phyloP scores from a whole-genome alignment of 2,888 invertebrate species.

The Drosophila formosana region DNA sequence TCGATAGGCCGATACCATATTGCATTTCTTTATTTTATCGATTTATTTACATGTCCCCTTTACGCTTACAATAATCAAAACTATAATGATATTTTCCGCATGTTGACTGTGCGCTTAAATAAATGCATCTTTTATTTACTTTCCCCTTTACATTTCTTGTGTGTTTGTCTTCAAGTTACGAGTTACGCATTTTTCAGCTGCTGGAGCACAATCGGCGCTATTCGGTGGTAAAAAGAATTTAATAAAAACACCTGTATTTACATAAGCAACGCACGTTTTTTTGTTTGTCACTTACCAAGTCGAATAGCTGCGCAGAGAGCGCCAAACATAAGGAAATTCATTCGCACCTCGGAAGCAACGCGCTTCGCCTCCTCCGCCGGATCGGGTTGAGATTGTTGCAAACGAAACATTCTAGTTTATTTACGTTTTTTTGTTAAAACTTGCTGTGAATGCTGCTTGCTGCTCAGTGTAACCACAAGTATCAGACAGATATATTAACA shows the following conservation, averaged over 20 bases:
- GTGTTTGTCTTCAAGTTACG: conserved; percentile 30
- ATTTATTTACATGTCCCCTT: conserved; percentile 33
- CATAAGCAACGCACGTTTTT: conserved; percentile 51
- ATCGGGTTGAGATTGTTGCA: conserved; percentile 84
- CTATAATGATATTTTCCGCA: conserved; percentile 3
- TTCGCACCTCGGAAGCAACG: conserved; percentile 81
- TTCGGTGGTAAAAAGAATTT: conserved; percentile 1
- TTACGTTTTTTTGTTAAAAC: conserved; percentile 11
- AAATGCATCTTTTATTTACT: conserved; percentile 54
- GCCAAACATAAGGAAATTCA: conserved; percentile 82
- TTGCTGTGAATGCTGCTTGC: neutral
- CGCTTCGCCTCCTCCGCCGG: conserved; percentile 84
- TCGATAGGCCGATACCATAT: conserved; percentile 40
- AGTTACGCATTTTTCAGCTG: conserved; percentile 57
- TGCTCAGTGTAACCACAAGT: neutral
- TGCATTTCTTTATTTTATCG: conserved; percentile 34
- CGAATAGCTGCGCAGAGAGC: conserved; percentile 80
- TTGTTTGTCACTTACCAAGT: conserved; percentile 71
- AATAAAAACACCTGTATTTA: conserved; percentile 44
- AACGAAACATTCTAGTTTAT: conserved; percentile 81
- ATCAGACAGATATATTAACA: neutral
- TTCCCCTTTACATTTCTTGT: conserved; percentile 14
- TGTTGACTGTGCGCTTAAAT: conserved; percentile 31
- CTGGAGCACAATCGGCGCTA: conserved; percentile 62
- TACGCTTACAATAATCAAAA: conserved; percentile 14